Evolutionary conservation across 2,113 vertebrate genomes (phyloP).

Genomic region (Larimichthys crocea): DNA sequence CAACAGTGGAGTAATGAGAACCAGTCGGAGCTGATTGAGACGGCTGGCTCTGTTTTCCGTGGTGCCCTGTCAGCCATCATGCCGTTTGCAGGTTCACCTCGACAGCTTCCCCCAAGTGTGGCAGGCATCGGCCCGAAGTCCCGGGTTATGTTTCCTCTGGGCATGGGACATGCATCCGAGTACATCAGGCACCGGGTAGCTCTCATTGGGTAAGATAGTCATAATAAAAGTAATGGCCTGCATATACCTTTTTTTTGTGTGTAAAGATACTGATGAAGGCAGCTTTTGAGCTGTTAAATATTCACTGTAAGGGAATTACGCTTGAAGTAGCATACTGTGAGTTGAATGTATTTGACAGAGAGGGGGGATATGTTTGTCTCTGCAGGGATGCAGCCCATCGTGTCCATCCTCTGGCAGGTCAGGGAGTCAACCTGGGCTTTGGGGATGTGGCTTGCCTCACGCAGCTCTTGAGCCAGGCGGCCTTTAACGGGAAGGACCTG

Average conservation of each 20-base stretch:
- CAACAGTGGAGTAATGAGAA: slow-evolving; percentile 94
- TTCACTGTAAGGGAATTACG: neutral
- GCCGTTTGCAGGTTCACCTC: slow-evolving; percentile 88
- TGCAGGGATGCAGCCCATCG: slow-evolving; percentile 96
- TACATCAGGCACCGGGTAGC: slow-evolving; percentile 92
- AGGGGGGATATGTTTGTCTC: slow-evolving; percentile 48
- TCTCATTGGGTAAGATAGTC: slow-evolving; percentile 91
- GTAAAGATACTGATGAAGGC: too few relatives aligned
- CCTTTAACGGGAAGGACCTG: slow-evolving; percentile 93
- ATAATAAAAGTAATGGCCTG: neutral
- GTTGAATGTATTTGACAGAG: slow-evolving; percentile 26
- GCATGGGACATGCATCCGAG: slow-evolving; percentile 93
- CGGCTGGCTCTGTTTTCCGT: slow-evolving; percentile 88
- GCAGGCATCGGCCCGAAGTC: slow-evolving; percentile 88
- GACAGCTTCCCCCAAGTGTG: slow-evolving; percentile 95
- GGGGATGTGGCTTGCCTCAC: slow-evolving; percentile 92
- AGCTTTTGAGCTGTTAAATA: neutral
- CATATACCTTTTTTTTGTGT: neutral
- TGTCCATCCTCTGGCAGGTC: slow-evolving; percentile 96
- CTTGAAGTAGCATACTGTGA: neutral
- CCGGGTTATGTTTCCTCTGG: slow-evolving; percentile 92
- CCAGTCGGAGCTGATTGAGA: slow-evolving; percentile 92
- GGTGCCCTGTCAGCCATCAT: slow-evolving; percentile 87
- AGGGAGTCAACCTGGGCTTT: slow-evolving; percentile 98
- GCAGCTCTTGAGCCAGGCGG: slow-evolving; percentile 90